Evolutionary conservation across 2,113 vertebrate genomes (phyloP), one percentile per base, ranked within the genome.

Genomic region (Gila orcuttii): DNA sequence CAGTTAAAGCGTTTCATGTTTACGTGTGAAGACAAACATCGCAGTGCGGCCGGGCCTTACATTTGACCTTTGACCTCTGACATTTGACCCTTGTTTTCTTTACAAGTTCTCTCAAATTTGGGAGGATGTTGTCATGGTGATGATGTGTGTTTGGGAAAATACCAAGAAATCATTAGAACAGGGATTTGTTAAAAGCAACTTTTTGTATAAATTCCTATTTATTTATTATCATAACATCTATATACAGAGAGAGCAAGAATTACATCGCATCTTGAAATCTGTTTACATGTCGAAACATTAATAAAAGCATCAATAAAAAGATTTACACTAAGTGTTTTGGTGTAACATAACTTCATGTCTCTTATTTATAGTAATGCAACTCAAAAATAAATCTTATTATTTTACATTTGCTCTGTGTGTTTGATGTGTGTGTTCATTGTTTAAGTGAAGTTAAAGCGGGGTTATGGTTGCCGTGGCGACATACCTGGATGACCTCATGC

Each of bases 401-500:
- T 5, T 25, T 11, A 9, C 59, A 12, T 25, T 2, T 10, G 60
- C 60, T 11, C 60, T 57, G 50, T n/a, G 47, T 39, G 23, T 73
- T 39, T 66, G 47, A 12, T 17, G 59, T 77, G 59, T 79, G 68
- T 45, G 7, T 80, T 74, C 42, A 19, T 50, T 52, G 28, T 33
- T 59, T 80, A 83, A 80, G 76, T 68, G 33, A 62, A 36, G 1
- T 17, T 55, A 39, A 75, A 82, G 60, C 33, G 77, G 55, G 55
- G 83, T 82, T 68, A 50, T 21, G 69, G 86, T 86, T 85, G 66
- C 75, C 79, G 88, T 79, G 83, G 86, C 88, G 66, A 85, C 87
- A 85, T 90, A 94, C 93, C 93, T 94, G 93, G 57, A 62, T 94
- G 92, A 94, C 89, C 81, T 94, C 91, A 94, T 93, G 87, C 89